Conservation (phyloP, 2,797 vertebrate species). For the Meriones psammophilus region DNA sequence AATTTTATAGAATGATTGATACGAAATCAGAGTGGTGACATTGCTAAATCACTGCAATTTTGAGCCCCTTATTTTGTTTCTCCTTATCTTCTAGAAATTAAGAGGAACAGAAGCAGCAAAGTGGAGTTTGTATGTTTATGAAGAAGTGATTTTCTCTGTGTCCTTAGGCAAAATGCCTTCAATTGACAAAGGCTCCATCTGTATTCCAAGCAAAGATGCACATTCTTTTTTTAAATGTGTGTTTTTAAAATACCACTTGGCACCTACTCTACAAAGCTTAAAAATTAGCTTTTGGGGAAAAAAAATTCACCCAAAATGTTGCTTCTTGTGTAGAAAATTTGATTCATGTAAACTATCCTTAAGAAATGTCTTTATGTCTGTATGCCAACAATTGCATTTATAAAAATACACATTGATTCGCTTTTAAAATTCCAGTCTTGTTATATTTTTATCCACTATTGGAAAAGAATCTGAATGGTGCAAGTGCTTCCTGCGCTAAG, state of each 20-base stretch:
- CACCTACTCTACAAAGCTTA: constrained; percentile 78
- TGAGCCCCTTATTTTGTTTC: background rate
- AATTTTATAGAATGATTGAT: background rate
- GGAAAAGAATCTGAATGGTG: constrained; percentile 64
- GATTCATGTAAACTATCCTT: constrained; percentile 80
- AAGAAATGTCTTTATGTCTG: constrained; percentile 76
- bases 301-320: constrained; percentile 81
- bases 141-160: constrained; percentile 73
- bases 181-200: constrained; percentile 82
- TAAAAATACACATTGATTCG: constrained; percentile 77
- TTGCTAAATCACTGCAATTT: background rate
- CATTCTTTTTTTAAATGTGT: constrained; percentile 84
- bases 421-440: constrained; percentile 71
- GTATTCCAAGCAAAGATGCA: constrained; percentile 79
- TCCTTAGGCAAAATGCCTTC: constrained; percentile 83
- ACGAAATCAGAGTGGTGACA: constrained; percentile 20
- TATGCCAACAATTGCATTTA: constrained; percentile 78
- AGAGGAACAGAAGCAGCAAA: constrained; percentile 70
- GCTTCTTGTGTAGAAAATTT: constrained; percentile 73
- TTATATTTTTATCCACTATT: constrained; percentile 71
- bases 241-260: constrained; percentile 85
- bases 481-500: constrained; percentile 54
- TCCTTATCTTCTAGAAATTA: constrained; percentile 59
- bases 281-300: constrained; percentile 82
- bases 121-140: constrained; percentile 70